Evolutionary conservation across 1,140 invertebrate species (phyloP).

Genomic region (Yoshiicerus persimilis): DNA sequence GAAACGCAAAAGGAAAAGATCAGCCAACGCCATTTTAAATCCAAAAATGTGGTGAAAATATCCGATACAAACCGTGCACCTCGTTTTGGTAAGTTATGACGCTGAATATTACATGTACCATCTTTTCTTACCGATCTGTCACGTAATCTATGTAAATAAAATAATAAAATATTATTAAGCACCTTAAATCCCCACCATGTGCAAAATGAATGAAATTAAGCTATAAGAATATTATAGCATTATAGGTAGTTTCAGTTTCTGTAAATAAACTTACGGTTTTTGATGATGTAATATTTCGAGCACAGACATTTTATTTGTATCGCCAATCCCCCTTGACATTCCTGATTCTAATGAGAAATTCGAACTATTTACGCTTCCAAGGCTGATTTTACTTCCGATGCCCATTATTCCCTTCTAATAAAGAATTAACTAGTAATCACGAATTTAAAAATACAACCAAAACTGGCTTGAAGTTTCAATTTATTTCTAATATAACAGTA

Average conservation of each 20-base stretch:
- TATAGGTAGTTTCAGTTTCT: too few species aligned
- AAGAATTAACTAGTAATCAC: too few species aligned
- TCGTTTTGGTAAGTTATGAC: background rate
- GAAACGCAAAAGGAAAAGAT: background rate
- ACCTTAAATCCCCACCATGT: too few species aligned
- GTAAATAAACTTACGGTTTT: background rate
- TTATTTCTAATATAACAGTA: too few species aligned
- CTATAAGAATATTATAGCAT: too few species aligned
- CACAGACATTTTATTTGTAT: background rate
- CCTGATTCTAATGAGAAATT: background rate
- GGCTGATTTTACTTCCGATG: background rate
- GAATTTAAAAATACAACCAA: too few species aligned
- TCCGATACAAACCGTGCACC: background rate
- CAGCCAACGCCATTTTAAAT: conserved; percentile 31
- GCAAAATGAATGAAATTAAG: too few species aligned
- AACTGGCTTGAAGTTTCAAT: too few species aligned
- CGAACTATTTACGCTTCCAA: background rate
- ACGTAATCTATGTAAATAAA: background rate
- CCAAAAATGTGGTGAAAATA: conserved; percentile 37
- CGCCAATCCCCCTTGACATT: too few species aligned
- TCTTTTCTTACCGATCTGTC: background rate
- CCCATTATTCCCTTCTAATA: background rate
- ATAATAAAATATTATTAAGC: too few species aligned
- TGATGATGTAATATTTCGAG: background rate
- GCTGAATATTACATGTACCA: background rate